Evolutionary conservation across 2,888 invertebrate species (phyloP), one percentile per base, ranked within the genome.

Genomic region (Noctua janthe): DNA sequence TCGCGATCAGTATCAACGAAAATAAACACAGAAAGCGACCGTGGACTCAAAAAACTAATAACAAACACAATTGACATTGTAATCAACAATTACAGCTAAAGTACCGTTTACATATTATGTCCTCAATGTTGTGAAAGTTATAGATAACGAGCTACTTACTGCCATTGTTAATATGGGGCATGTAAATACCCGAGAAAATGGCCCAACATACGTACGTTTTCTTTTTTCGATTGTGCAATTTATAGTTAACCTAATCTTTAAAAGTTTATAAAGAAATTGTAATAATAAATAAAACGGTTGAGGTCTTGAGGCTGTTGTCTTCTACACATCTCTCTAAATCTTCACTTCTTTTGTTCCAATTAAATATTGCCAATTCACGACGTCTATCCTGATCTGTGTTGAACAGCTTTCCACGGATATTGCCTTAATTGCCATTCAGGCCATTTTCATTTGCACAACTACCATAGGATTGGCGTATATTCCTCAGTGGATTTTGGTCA

Each of bases 1-100:
- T 51, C 39, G 7, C 10, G 62, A 70, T 39, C 8, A 69, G 10
- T 75, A 70, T 72, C 54, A 84, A 76, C 39, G 75, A 74, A 72
- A 29, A 29, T 64, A 66, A 86, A 79, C 59, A 87, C 56, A 72
- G 43, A 43, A 59, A 71, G 39, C 56, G 79, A 43, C 88, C 88
- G 43, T 81, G 88, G 69, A 73, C 88, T 79, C 67, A 59, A 86
- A 81, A 73, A 81, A 78, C 39, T 62, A 74, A 74, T 64, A 85
- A 67, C 76, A 80, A 87, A 78, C 56, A 81, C 78, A 75, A 82
- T 89, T 77, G 78, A 78, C 76, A 81, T 76, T 87, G 47, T 70
- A 89, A 75, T 85, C 78, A 74, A 78, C 72, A 80, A 66, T 73
- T 59, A 69, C 51, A 51, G 11, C 20, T 81, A 77, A 67, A 81